Evolutionary conservation across 1,140 invertebrate genomes (phyloP).

Genomic region (Drosophila pallidifrons): DNA sequence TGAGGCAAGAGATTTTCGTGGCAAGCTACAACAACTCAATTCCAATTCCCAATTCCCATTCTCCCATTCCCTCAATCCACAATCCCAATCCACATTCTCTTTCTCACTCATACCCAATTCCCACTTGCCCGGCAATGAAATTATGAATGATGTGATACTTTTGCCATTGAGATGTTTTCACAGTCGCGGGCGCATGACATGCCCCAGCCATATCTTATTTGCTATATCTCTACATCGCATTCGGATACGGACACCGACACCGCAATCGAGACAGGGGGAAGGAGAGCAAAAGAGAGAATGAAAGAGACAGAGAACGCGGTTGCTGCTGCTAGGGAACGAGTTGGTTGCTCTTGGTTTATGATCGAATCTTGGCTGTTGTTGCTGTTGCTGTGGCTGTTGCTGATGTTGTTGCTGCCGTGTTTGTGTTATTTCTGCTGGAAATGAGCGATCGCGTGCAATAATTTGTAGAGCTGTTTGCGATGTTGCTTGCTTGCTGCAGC

Average conservation of each 20-base stretch:
- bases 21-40: slow-evolving; percentile 82
- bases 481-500: slow-evolving; percentile 11
- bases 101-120: slow-evolving; percentile 34
- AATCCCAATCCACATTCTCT: background rate
- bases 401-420: slow-evolving; percentile 71
- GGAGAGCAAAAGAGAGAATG: background rate
- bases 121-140: slow-evolving; percentile 73
- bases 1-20: slow-evolving; percentile 81
- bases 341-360: slow-evolving; percentile 43
- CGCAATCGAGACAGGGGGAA: background rate
- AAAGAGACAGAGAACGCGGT: background rate
- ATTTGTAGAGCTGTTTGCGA: slow-evolving; percentile 72
- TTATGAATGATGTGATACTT: slow-evolving; percentile 85
- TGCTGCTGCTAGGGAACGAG: slow-evolving; percentile 37
- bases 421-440: slow-evolving; percentile 83
- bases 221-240: slow-evolving; percentile 80
- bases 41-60: slow-evolving; percentile 34
- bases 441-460: slow-evolving; percentile 83
- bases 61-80: background rate
- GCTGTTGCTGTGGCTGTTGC: slow-evolving; percentile 31
- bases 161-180: slow-evolving; percentile 84
- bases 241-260: slow-evolving; percentile 36
- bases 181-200: slow-evolving; percentile 79
- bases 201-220: slow-evolving; percentile 82
- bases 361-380: slow-evolving; percentile 41